These are phyloP conservation scores for Hypolimnas misippus DNA, from an alignment of 2,888 invertebrate genomes.

Conservation along the genomic window DNA sequence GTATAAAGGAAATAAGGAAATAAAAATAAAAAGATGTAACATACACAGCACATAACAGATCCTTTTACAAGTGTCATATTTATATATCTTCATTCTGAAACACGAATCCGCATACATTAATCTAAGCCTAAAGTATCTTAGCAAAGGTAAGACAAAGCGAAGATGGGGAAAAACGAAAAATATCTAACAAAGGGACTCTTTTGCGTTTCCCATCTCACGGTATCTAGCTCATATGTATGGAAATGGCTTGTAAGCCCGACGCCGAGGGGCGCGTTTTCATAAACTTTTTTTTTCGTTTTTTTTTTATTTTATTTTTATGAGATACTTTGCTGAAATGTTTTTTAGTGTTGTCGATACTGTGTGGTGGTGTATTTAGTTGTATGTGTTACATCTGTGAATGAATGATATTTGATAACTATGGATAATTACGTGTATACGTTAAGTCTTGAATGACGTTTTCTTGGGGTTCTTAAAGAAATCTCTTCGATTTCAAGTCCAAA, in stretches of 20 bases:
- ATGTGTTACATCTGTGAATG: no score
- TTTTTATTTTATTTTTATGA: slow-evolving; percentile 21
- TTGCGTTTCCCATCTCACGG: slow-evolving; percentile 50
- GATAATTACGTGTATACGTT: no score
- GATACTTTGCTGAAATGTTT: neutral
- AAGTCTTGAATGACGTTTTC: no score
- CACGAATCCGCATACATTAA: slow-evolving; percentile 30
- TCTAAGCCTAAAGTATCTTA: slow-evolving; percentile 40
- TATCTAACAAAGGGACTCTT: slow-evolving; percentile 48
- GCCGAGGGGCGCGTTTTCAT: slow-evolving; percentile 38
- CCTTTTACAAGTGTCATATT: neutral
- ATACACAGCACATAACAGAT: neutral
- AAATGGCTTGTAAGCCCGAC: slow-evolving; percentile 63
- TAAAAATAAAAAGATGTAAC: no score
- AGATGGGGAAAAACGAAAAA: slow-evolving; percentile 47
- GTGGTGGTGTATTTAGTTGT: neutral
- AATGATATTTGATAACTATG: no score
- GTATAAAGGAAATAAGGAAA: no score
- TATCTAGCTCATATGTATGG: slow-evolving; percentile 78
- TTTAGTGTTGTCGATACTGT: neutral
- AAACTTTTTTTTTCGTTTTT: slow-evolving; percentile 27
- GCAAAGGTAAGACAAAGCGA: slow-evolving; percentile 42
- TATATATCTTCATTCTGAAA: neutral
- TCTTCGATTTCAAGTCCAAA: no score
- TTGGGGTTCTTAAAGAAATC: no score